These are phyloP conservation scores for Beroe forskalii DNA, from an alignment of 37 sponge, comb jelly and placozoan species.

Conservation along the genomic window DNA sequence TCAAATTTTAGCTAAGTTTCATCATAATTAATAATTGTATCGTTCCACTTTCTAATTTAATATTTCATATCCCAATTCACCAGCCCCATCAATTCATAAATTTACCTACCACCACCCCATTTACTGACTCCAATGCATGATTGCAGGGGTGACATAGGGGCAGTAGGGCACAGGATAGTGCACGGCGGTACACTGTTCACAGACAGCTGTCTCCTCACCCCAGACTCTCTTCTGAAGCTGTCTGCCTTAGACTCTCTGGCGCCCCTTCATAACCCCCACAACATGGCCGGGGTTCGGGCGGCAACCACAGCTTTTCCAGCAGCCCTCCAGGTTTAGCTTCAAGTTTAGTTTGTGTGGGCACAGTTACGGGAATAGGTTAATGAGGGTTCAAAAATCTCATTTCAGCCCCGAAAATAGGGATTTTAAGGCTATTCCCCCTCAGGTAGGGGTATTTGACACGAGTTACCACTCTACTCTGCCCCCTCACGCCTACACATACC, in stretches of 20 bases:
- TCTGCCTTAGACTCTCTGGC: constrained; percentile 30
- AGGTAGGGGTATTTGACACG: constrained; percentile 63
- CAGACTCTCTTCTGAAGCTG: background rate
- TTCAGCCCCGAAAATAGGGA: no score
- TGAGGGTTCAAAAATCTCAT: no score
- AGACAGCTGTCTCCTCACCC: background rate
- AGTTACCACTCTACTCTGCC: constrained; percentile 33
- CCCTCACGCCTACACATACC: constrained; percentile 6
- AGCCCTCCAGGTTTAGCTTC: constrained; percentile 22
- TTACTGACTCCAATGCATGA: no score
- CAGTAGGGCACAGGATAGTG: constrained; percentile 46
- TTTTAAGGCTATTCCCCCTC: no score
- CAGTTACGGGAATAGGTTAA: no score
- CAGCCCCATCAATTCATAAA: background rate
- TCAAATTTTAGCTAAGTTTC: no score
- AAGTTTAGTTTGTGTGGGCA: no score
- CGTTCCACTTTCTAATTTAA: no score
- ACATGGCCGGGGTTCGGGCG: constrained; percentile 25
- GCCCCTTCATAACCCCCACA: constrained; percentile 52
- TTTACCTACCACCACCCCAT: background rate
- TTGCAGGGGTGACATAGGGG: background rate
- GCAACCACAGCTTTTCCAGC: background rate
- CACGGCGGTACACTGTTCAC: constrained; percentile 35
- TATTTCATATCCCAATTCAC: background rate
- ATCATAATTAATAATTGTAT: no score